A percentile compares a stretch with the other conserved stretches of the same genome.
Evolutionary conservation across 2,113 vertebrate genomes (phyloP).

Genomic region (Rhinichthys klamathensis): DNA sequence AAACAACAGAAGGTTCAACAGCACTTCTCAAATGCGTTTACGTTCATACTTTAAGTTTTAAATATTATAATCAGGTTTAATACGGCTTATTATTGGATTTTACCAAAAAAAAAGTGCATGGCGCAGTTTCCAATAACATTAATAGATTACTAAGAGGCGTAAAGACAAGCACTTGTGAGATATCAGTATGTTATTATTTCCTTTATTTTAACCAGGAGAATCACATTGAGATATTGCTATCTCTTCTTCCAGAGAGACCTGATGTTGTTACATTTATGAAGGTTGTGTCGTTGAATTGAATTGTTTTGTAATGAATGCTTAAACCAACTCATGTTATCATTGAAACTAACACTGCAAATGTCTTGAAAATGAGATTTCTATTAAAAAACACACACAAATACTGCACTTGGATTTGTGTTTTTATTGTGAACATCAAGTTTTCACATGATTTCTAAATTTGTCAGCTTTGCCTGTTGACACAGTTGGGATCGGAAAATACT

Average conservation of each 20-base stretch:
- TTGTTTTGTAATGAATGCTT: no score
- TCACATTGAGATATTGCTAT: no score
- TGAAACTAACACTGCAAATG: neutral
- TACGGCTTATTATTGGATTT: neutral
- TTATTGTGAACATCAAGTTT: slow-evolving; percentile 8
- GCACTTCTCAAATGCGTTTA: neutral
- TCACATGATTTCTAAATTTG: slow-evolving; percentile 55
- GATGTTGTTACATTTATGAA: neutral
- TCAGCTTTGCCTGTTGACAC: slow-evolving; percentile 54
- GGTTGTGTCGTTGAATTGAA: no score
- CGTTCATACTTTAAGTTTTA: neutral
- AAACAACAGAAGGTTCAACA: neutral
- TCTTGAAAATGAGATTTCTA: neutral
- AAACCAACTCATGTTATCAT: neutral
- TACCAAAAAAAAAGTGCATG: neutral
- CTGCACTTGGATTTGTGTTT: neutral
- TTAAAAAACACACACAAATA: neutral
- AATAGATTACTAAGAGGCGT: neutral
- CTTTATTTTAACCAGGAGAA: no score
- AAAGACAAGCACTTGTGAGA: neutral
- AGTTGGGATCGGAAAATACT: slow-evolving; percentile 46
- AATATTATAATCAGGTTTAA: neutral
- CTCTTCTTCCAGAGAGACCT: no score
- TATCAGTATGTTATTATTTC: no score
- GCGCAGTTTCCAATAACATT: neutral